A percentile compares a stretch with the other conserved stretches of the same genome.
phyloP scores from a whole-genome alignment of 2,888 invertebrate genomes.

The Callimorpha dominula region DNA sequence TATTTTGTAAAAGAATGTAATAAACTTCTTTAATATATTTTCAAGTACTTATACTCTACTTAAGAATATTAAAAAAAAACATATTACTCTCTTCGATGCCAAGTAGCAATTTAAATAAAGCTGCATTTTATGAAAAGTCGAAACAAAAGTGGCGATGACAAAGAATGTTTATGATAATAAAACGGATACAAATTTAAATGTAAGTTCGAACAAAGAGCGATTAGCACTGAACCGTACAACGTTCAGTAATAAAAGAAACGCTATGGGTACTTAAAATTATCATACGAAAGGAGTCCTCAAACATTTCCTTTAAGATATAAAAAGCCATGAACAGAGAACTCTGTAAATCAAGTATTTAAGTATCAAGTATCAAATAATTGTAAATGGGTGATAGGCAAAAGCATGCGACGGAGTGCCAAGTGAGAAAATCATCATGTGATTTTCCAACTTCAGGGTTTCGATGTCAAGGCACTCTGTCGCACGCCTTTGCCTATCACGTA shows the following conservation, averaged over 20 bases:
- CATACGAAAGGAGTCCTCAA: not conserved
- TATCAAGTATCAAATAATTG: no score
- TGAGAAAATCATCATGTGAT: not conserved
- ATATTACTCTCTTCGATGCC: not conserved
- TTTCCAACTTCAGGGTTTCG: no score
- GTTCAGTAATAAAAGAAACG: constrained; percentile 7
- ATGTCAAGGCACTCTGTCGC: no score
- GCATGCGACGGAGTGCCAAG: not conserved
- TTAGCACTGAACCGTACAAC: constrained; percentile 16
- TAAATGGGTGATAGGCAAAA: not conserved
- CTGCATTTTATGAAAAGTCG: not conserved
- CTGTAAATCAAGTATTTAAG: not conserved
- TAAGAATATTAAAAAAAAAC: not conserved
- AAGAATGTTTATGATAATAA: constrained; percentile 7
- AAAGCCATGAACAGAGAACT: not conserved
- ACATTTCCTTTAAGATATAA: constrained; percentile 1
- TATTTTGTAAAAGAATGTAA: no score
- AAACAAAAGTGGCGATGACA: not conserved
- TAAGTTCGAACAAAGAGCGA: constrained; percentile 6
- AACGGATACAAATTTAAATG: constrained; percentile 7
- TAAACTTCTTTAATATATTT: not conserved
- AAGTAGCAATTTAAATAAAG: not conserved
- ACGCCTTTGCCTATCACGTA: no score
- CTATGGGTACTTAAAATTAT: constrained; percentile 8
- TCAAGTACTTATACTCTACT: no score